Evolutionary conservation across 2,888 invertebrate genomes (phyloP), one percentile per base, ranked within the genome.

Genomic region (Flabesymbios commensalis): DNA sequence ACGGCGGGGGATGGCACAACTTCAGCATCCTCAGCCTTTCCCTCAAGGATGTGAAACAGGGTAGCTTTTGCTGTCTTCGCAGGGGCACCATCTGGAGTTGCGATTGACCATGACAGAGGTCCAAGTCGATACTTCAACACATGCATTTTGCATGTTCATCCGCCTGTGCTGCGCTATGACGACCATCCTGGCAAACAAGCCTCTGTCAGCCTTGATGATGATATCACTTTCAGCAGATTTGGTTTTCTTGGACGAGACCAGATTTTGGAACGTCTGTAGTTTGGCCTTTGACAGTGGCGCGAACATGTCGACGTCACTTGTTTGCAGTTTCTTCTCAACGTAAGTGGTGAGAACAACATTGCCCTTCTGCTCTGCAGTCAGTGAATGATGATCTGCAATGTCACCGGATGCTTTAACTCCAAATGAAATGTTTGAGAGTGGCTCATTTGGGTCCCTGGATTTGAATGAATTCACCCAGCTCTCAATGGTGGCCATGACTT

Each of bases 11-110:
- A n/a, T n/a, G n/a, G 24, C 7, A 49, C 29, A 24, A 22, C 26
- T 14, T 64, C 57, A 22, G 55, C 58, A 42, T 47, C 43, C n/a
- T 52, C 4, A n/a, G 57, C 57, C 48, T 57, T 42, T 29, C 47
- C 57, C 57, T 52, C 49, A 41, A 65, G 26, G 3, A 33, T 24
- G 14, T 22, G 53, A 7, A 24, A 29, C 10, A 62, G 36, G 26
- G 36, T 32, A 19, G 61, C 61, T 59, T 65, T 59, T 42, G 56
- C 56, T 19, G 63, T 49, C 47, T 64, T 64, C 28, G 43, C 26
- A 14, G 57, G 45, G 3, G 32, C 47, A 32, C 64, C 66, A 54
- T 66, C 60, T 29, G 31, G 32, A 26, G 28, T 65, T 10, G 57
- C 51, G 7, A 65, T 43, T 10, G 66, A 57, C 54, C 66, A 66